Evolutionary conservation across 2,888 invertebrate species (phyloP), one percentile per base, ranked within the genome.

Genomic region (Drosophila hamatofila): DNA sequence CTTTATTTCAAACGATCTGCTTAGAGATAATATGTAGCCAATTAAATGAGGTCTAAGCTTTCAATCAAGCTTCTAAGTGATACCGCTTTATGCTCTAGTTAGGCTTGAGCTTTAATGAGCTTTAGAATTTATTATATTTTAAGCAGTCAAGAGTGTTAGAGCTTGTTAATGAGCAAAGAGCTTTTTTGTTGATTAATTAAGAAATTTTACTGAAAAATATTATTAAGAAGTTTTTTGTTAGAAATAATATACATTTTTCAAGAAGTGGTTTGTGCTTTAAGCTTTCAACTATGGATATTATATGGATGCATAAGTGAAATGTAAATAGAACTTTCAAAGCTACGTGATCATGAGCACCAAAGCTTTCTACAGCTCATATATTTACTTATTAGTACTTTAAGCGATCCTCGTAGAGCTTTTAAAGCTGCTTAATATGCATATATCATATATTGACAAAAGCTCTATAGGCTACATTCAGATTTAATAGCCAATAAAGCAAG

Each of bases 21-120:
- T 18, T 14, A 39, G 4, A 55, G n/a, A 39, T 39, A 27, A 25
- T 39, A 25, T 37, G n/a, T 14, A 18, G 27, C 18, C 54, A 55
- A 55, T 27, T 55, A 39, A 27, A 35, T 1, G 23, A 21, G 37
- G 14, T 18, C 18, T 18, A 3, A 14, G 37, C 25, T 39, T 25
- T 0, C 23, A 2, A n/a, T 6, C n/a, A 11, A 25, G n/a, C 25
- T 37, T 52, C 23, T 23, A 37, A n/a, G 9, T n/a, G 9, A 35
- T 7, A 1, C 8, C 1, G 4, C 1, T 0, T 21, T 42, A 14
- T 16, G 23, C 2, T 14, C 14, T 8, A 2, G 1, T 12, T 0
- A 14, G 6, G 4, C 2, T 1, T 3, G 14, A 16, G 44, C 48
- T 48, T 48, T 48, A 48, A 48, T 12, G 27, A 48, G 48, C 48